phyloP scores from a whole-genome alignment of 2,888 invertebrate species.

The Acleris laterana region DNA sequence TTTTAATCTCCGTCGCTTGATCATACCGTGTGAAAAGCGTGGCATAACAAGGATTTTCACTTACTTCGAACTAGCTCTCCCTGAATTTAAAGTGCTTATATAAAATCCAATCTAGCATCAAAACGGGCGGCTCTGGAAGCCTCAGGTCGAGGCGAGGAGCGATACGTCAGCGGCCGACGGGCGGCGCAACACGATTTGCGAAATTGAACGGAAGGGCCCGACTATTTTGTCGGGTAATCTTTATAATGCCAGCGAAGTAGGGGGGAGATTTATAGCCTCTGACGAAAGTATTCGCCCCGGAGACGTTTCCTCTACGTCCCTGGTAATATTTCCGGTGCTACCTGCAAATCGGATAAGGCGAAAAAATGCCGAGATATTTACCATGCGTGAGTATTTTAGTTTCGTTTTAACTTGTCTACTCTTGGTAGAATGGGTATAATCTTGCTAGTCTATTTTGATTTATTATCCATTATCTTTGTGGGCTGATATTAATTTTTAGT shows the following conservation, averaged over 20 bases:
- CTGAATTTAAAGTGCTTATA: conserved; percentile 39
- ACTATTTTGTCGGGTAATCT: conserved; percentile 66
- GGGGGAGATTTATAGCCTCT: conserved; percentile 37
- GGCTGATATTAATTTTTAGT: no score
- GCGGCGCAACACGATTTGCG: conserved; percentile 63
- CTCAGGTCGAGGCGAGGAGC: conserved; percentile 52
- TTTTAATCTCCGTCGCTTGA: conserved; percentile 16
- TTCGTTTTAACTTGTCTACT: no score
- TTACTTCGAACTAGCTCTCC: conserved; percentile 27
- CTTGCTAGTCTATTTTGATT: no score
- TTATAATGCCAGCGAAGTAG: conserved; percentile 56
- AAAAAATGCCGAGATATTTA: conserved; percentile 22
- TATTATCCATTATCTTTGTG: no score
- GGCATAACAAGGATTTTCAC: conserved; percentile 30
- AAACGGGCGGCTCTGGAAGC: conserved; percentile 43
- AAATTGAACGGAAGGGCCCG: conserved; percentile 69
- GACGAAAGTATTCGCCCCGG: conserved; percentile 28
- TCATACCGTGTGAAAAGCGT: conserved; percentile 13
- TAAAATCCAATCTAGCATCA: conserved; percentile 65
- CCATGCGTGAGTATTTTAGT: background rate
- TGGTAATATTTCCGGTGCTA: conserved; percentile 30
- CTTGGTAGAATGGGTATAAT: no score
- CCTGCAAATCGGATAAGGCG: conserved; percentile 26
- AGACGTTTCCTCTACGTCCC: conserved; percentile 25
- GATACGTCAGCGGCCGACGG: conserved; percentile 60